Conservation (phyloP, 2,113 vertebrate species). For the Sterna hirundo region DNA sequence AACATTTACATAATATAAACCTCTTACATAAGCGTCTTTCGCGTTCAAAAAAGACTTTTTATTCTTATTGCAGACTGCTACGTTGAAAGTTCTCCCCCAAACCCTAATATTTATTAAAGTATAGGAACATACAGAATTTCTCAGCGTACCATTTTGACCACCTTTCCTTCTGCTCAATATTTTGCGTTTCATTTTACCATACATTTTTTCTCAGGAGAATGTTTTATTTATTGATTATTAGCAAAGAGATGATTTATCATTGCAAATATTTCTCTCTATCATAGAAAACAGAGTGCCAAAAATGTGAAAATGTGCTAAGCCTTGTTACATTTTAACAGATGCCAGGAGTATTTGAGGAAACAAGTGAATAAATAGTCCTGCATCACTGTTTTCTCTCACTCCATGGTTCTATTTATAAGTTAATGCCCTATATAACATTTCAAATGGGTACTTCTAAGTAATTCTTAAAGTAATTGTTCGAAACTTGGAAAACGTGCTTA, state of each 20-base stretch:
- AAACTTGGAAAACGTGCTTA: background rate
- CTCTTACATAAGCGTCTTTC: slow-evolving; percentile 3
- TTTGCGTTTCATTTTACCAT: background rate
- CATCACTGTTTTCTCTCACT: background rate
- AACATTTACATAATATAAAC: slow-evolving; percentile 48
- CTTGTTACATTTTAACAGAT: slow-evolving; percentile 15
- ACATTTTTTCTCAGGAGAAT: background rate
- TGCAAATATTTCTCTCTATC: slow-evolving; percentile 31
- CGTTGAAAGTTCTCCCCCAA: background rate
- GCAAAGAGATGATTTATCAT: background rate
- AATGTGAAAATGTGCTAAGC: background rate
- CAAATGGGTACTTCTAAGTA: background rate
- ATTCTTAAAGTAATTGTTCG: background rate
- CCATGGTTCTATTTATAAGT: background rate
- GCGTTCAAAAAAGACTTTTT: background rate
- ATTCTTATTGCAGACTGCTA: background rate
- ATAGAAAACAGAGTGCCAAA: background rate
- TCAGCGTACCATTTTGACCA: background rate
- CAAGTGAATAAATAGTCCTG: background rate
- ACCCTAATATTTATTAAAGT: background rate
- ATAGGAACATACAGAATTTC: background rate
- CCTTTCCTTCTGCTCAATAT: background rate
- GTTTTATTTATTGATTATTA: slow-evolving; percentile 36
- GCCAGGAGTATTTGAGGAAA: background rate
- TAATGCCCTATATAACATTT: background rate